A percentile compares a stretch with the other conserved stretches of the same genome.
phyloP scores from a whole-genome alignment of 2,113 vertebrate species.

The Origma solitaria region DNA sequence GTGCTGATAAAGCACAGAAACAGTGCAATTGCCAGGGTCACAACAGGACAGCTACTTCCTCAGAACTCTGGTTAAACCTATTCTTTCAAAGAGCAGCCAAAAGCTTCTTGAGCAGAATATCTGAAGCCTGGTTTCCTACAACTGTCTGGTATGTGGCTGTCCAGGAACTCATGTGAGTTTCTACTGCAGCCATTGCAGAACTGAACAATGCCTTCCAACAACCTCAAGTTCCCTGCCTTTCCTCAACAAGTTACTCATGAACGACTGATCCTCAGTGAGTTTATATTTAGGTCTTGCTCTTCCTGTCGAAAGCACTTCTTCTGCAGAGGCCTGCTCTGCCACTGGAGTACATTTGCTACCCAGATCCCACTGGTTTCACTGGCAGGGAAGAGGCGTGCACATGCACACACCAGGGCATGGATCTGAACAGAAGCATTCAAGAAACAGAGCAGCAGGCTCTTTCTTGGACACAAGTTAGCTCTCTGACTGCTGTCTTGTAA shows the following conservation, averaged over 20 bases:
- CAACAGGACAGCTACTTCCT: neutral
- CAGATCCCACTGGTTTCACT: neutral
- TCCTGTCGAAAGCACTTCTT: neutral
- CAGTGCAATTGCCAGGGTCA: neutral
- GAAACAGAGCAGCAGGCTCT: neutral
- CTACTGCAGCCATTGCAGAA: neutral
- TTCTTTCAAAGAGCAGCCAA: neutral
- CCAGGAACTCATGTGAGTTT: neutral
- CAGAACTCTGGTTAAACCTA: neutral
- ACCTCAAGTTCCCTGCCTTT: neutral
- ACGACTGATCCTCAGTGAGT: neutral
- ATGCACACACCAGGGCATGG: neutral
- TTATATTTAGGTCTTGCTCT: neutral
- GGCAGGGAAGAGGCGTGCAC: rapidly evolving
- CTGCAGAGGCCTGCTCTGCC: neutral
- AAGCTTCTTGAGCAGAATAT: neutral
- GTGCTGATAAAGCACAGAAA: neutral
- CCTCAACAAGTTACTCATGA: neutral
- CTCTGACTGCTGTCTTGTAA: neutral
- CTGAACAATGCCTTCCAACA: neutral
- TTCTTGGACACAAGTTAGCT: neutral
- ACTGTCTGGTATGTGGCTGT: neutral
- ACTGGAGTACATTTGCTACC: neutral
- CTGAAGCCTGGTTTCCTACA: neutral
- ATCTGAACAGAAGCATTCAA: neutral